These are phyloP conservation scores for Osmerus eperlanus DNA, from an alignment of 2,113 vertebrate species.

Conservation along the genomic window DNA sequence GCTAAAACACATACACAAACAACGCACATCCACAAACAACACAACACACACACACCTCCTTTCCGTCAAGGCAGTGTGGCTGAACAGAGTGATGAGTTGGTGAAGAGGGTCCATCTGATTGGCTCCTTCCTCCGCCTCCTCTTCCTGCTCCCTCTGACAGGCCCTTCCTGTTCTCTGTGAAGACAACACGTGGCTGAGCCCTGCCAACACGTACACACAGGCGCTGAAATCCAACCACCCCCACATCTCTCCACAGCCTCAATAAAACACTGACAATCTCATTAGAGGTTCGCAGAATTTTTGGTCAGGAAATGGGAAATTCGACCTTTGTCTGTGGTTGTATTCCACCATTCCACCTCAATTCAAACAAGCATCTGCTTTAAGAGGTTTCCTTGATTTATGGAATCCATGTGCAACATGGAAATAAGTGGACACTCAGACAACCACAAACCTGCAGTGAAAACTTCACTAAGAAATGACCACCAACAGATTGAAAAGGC, in stretches of 20 bases:
- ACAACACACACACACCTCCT: neutral
- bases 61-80: constrained; percentile 31
- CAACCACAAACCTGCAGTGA: no score
- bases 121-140: constrained; percentile 71
- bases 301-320: neutral
- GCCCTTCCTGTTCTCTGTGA: constrained; percentile 51
- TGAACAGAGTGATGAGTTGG: constrained; percentile 92
- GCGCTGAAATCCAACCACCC: neutral
- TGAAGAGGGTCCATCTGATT: constrained; percentile 86
- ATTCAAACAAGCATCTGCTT: no score
- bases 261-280: neutral
- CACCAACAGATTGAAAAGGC: no score
- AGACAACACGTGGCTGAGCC: constrained; percentile 22
- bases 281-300: neutral
- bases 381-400: no score
- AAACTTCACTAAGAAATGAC: no score
- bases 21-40: neutral
- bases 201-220: neutral
- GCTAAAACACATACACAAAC: neutral
- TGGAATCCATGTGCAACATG: no score
- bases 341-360: no score
- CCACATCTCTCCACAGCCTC: neutral
- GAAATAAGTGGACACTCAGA: no score
- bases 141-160: constrained; percentile 64
- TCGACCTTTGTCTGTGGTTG: no score